phyloP scores from a whole-genome alignment of 2,888 invertebrate species.

The Macrophya alboannulata region DNA sequence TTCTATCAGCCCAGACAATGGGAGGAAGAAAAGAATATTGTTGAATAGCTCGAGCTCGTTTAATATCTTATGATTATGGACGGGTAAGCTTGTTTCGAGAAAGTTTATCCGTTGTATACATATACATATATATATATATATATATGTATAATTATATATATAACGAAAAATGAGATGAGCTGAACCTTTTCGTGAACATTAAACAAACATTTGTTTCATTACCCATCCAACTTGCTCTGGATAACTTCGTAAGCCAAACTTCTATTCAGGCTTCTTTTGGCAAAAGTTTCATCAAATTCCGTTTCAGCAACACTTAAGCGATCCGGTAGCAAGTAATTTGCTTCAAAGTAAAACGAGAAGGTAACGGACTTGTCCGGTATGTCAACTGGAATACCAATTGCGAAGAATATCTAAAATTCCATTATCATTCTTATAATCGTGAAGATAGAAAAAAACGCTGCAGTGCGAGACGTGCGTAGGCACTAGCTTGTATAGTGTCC shows the following conservation, averaged over 20 bases:
- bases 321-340: conserved; percentile 85
- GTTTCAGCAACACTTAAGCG: conserved; percentile 78
- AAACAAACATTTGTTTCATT: conserved; percentile 65
- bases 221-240: conserved; percentile 83
- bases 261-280: conserved; percentile 81
- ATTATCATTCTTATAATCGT: conserved; percentile 37
- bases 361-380: conserved; percentile 87
- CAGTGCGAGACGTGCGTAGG: not conserved
- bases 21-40: not conserved
- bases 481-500: not conserved
- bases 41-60: conserved; percentile 5
- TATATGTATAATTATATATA: too few relatives aligned
- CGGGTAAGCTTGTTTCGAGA: not conserved
- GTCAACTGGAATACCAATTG: conserved; percentile 87
- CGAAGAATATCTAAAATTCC: conserved; percentile 84
- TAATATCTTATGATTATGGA: conserved; percentile 35
- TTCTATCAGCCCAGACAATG: conserved; percentile 27
- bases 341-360: conserved; percentile 88
- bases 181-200: conserved; percentile 31
- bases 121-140: too few relatives aligned
- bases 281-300: conserved; percentile 62
- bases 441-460: not conserved
- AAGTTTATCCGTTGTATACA: conserved; percentile 19
- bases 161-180: conserved; percentile 4
- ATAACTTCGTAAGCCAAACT: conserved; percentile 82